A percentile compares a stretch with the other conserved stretches of the same genome.
These are phyloP conservation scores for Hafferia zeledoni DNA, from an alignment of 2,797 vertebrate genomes.

Conservation along the genomic window DNA sequence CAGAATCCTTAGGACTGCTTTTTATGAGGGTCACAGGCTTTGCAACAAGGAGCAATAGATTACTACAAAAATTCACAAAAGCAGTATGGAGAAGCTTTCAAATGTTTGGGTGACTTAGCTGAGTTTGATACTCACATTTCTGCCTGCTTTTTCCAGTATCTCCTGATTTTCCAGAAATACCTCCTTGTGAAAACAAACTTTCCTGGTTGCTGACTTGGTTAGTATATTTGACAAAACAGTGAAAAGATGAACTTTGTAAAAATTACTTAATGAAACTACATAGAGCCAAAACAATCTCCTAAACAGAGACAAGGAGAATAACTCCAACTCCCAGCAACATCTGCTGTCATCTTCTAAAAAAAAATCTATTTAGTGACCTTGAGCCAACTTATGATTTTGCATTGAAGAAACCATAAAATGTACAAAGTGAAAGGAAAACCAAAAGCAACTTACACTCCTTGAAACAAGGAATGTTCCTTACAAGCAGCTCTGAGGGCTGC, in stretches of 20 bases:
- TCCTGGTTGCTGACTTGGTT: not conserved
- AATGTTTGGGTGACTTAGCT: not conserved
- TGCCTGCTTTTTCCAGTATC: not conserved
- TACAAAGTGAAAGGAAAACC: not conserved
- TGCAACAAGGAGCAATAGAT: not conserved
- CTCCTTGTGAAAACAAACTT: not conserved
- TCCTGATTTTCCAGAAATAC: not conserved
- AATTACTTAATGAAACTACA: not conserved
- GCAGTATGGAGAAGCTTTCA: not conserved
- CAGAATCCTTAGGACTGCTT: not conserved
- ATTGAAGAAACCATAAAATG: not conserved
- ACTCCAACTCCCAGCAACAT: not conserved
- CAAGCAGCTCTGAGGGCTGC: not conserved
- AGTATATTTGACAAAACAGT: not conserved
- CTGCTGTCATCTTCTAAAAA: not conserved
- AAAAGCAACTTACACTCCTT: not conserved
- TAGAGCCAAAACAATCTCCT: not conserved
- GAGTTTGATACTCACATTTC: not conserved
- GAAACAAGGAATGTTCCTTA: not conserved
- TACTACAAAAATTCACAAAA: not conserved
- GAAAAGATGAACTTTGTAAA: not conserved
- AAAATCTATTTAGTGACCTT: not conserved
- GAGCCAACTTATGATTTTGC: not conserved
- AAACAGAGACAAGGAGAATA: not conserved
- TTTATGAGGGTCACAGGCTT: not conserved